phyloP scores from a whole-genome alignment of 2,888 invertebrate genomes.

The Ischnura elegans region DNA sequence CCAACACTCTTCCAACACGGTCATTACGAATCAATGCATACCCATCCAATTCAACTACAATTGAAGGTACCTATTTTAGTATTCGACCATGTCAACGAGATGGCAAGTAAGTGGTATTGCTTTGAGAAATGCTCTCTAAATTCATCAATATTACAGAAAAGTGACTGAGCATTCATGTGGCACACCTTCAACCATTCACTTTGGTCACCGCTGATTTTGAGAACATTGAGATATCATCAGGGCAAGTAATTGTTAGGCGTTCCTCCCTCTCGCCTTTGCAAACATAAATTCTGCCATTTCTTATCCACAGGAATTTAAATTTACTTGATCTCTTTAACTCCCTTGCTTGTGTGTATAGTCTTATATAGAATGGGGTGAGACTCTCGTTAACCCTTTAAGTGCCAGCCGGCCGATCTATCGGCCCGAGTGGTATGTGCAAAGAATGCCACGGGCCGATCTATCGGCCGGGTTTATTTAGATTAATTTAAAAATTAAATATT shows the following conservation, averaged over 20 bases:
- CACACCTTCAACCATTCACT: background rate
- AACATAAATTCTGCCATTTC: background rate
- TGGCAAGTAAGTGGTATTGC: no score
- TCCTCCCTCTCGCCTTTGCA: background rate
- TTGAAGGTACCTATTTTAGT: no score
- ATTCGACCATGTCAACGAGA: no score
- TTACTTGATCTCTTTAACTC: background rate
- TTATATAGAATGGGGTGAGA: background rate
- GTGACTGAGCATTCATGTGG: background rate
- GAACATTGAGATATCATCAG: background rate
- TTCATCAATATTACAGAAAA: background rate
- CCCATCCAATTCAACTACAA: no score
- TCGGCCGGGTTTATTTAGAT: no score
- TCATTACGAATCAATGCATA: no score
- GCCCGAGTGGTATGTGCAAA: no score
- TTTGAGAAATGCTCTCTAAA: background rate
- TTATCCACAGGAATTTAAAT: background rate
- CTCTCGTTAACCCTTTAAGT: background rate
- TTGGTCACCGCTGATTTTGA: background rate
- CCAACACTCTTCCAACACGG: no score
- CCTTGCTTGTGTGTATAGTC: background rate
- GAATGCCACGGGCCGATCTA: no score
- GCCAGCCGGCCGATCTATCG: no score
- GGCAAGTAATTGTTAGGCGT: background rate
- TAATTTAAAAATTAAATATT: no score